Evolutionary conservation across 2,113 vertebrate species (phyloP).

Genomic region (Grammomys dolichurus): DNA sequence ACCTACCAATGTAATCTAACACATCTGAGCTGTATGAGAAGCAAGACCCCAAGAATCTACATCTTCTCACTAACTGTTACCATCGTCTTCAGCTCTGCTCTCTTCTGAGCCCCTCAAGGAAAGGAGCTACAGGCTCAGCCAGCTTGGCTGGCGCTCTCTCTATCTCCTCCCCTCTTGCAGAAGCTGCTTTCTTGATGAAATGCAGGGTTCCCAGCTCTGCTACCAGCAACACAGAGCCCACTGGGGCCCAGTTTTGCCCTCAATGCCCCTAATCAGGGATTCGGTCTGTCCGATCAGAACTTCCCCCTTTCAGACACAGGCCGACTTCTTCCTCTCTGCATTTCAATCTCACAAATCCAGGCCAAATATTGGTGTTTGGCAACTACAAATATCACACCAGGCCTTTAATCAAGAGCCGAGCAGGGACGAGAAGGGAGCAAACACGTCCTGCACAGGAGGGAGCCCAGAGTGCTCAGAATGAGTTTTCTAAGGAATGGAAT

Average conservation of each 20-base stretch:
- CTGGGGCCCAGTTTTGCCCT: not conserved
- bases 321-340: constrained; percentile 28
- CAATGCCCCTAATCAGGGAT: constrained; percentile 54
- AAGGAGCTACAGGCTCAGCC: not conserved
- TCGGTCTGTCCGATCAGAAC: constrained; percentile 64
- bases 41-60: no score
- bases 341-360: constrained; percentile 73
- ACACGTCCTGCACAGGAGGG: constrained; percentile 72
- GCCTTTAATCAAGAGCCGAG: constrained; percentile 84
- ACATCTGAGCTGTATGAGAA: not conserved
- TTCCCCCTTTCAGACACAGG: constrained; percentile 63
- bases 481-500: constrained; percentile 83
- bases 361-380: constrained; percentile 85
- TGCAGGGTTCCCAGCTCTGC: not conserved
- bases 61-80: no score
- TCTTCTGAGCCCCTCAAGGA: not conserved
- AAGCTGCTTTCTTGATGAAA: not conserved
- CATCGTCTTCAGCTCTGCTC: not conserved
- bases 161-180: not conserved
- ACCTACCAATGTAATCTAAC: not conserved
- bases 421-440: constrained; percentile 78
- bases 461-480: constrained; percentile 80
- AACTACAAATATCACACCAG: constrained; percentile 81
- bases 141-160: not conserved
- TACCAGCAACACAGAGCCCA: not conserved